Percentiles rank a stretch among this genome's conserved stretches.
Evolutionary conservation across 2,888 invertebrate species (phyloP).

Genomic region (Pristionchus mayeri): DNA sequence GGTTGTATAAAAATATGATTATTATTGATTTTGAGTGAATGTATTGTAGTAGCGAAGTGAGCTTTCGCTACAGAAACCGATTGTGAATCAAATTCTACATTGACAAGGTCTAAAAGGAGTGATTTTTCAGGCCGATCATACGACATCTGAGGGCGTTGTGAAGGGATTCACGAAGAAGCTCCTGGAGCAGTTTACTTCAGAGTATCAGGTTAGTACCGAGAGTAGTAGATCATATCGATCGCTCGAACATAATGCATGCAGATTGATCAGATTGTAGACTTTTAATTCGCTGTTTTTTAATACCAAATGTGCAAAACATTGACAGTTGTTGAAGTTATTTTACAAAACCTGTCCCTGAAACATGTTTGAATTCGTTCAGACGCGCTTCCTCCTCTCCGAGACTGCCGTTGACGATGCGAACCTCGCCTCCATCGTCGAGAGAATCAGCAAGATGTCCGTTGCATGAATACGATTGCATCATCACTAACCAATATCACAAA

Average conservation of each 20-base stretch:
- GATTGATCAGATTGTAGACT: not conserved
- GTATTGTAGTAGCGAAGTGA: too few species aligned
- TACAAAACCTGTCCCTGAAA: too few species aligned
- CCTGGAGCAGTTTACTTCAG: constrained; percentile 31
- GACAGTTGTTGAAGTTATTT: too few species aligned
- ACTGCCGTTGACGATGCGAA: not conserved
- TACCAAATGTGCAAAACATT: too few species aligned
- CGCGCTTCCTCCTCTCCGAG: not conserved
- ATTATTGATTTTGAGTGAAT: too few species aligned
- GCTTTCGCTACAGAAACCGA: too few species aligned
- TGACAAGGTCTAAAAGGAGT: too few species aligned
- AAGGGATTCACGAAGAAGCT: constrained; percentile 30
- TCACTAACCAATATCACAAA: not conserved
- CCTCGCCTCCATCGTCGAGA: not conserved
- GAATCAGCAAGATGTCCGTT: not conserved
- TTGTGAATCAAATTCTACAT: too few species aligned
- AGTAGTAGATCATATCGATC: not conserved
- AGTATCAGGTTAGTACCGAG: not conserved
- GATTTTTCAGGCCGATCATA: not conserved
- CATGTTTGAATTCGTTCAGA: not conserved
- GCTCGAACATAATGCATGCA: not conserved
- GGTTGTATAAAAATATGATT: too few species aligned
- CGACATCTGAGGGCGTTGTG: not conserved
- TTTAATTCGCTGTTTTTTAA: not conserved
- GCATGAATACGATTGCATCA: not conserved